Conservation (phyloP, 23 tunicate genomes). For the Corella eumyota region DNA sequence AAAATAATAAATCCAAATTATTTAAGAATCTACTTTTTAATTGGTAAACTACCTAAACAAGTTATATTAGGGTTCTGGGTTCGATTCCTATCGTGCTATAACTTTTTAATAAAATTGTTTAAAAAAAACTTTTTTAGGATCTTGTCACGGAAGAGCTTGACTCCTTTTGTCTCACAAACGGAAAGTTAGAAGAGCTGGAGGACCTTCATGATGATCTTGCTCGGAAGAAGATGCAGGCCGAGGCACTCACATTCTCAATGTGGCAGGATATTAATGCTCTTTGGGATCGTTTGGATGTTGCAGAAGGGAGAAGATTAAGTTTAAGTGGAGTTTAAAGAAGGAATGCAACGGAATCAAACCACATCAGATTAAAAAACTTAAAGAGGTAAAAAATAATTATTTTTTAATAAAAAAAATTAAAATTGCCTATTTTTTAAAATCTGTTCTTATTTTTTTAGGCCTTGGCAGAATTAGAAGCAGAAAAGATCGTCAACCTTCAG, state of each 20-base stretch:
- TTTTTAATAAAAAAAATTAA: background rate
- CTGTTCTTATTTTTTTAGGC: too few species aligned
- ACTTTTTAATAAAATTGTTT: too few species aligned
- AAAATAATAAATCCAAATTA: too few species aligned
- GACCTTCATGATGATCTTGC: conserved; percentile 29
- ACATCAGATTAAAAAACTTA: conserved; percentile 24
- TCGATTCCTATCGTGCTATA: too few species aligned
- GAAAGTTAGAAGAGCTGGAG: conserved; percentile 58
- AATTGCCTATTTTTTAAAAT: background rate
- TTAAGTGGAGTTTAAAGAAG: conserved; percentile 6
- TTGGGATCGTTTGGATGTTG: conserved; percentile 64
- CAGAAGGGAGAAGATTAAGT: conserved; percentile 16
- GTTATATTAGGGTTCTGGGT: too few species aligned
- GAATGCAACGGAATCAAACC: conserved; percentile 36
- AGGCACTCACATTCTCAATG: conserved; percentile 24
- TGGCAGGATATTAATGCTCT: conserved; percentile 42
- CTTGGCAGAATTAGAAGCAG: conserved; percentile 21
- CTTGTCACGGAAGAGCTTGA: conserved; percentile 34
- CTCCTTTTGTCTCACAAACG: conserved; percentile 32
- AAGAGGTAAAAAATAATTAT: conserved; percentile 27
- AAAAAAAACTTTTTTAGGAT: conserved; percentile 20
- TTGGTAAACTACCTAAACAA: too few species aligned
- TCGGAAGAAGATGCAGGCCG: conserved; percentile 22
- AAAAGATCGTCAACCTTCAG: conserved; percentile 48
- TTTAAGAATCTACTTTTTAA: too few species aligned